phyloP scores from a whole-genome alignment of 2,888 invertebrate genomes.

The Brachynemurus nebulosus region DNA sequence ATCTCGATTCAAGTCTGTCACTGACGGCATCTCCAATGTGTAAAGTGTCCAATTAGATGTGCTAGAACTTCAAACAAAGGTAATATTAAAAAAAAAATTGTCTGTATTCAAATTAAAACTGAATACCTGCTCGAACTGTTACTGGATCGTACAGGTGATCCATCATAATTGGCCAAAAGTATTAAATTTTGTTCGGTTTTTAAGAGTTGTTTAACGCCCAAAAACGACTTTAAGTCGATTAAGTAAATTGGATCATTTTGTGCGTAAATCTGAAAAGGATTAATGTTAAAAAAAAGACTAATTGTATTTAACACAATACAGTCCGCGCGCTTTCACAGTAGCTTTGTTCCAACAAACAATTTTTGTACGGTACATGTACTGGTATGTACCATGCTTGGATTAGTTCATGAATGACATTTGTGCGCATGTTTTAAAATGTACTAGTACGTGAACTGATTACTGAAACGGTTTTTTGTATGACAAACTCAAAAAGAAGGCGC shows the following conservation, averaged over 20 bases:
- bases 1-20: slow-evolving; percentile 51
- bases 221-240: slow-evolving; percentile 51
- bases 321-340: not conserved
- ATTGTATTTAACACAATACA: not conserved
- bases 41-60: slow-evolving; percentile 54
- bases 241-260: slow-evolving; percentile 47
- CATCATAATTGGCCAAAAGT: slow-evolving; percentile 42
- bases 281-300: not conserved
- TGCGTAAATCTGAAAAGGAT: slow-evolving; percentile 28
- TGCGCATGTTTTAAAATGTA: too few species aligned
- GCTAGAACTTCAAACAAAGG: slow-evolving; percentile 29
- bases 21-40: slow-evolving; percentile 47
- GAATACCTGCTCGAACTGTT: slow-evolving; percentile 24
- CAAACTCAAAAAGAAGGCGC: too few species aligned
- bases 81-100: too few species aligned
- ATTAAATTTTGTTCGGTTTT: slow-evolving; percentile 37
- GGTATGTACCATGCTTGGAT: too few species aligned
- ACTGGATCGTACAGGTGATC: slow-evolving; percentile 35
- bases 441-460: too few species aligned
- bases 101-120: too few species aligned
- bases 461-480: too few species aligned
- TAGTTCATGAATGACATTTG: too few species aligned
- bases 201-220: slow-evolving; percentile 42
- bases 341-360: slow-evolving; percentile 30
- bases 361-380: too few species aligned